These are phyloP conservation scores for Barbus barbus DNA, from an alignment of 2,113 vertebrate genomes.

Conservation along the genomic window DNA sequence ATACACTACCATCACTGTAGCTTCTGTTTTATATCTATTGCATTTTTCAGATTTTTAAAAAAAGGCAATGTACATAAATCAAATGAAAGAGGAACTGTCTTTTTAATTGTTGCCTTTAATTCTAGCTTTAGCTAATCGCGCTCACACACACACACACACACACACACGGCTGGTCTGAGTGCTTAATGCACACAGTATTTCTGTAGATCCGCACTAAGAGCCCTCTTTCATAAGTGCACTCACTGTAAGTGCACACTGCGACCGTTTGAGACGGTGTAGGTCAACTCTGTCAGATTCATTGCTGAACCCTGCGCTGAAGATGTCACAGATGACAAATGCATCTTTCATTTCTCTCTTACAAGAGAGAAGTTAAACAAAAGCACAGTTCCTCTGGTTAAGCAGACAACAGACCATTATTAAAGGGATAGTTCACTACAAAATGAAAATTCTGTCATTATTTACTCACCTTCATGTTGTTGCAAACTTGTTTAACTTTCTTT, in stretches of 20 bases:
- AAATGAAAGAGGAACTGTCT: background rate
- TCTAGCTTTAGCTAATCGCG: background rate
- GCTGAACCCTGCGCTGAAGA: background rate
- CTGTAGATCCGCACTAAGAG: background rate
- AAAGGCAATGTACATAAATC: background rate
- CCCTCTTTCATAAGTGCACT: slow-evolving; percentile 23
- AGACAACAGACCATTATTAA: background rate
- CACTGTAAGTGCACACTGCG: background rate
- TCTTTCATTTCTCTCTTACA: background rate
- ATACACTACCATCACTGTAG: background rate
- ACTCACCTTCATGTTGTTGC: no score
- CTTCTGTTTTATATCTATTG: no score
- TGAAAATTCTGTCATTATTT: background rate
- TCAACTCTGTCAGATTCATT: slow-evolving; percentile 19
- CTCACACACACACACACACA: background rate
- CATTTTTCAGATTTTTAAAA: background rate
- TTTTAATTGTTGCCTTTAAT: background rate
- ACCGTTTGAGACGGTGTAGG: background rate
- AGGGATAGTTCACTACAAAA: background rate
- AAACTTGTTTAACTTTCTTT: background rate
- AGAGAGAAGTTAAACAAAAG: background rate
- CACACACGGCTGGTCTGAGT: background rate
- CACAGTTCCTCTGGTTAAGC: background rate
- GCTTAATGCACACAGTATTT: slow-evolving; percentile 5
- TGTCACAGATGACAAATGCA: background rate